phyloP scores from a whole-genome alignment of 64 coral and sea anemone genomes.

The Pachyseris speciosa region DNA sequence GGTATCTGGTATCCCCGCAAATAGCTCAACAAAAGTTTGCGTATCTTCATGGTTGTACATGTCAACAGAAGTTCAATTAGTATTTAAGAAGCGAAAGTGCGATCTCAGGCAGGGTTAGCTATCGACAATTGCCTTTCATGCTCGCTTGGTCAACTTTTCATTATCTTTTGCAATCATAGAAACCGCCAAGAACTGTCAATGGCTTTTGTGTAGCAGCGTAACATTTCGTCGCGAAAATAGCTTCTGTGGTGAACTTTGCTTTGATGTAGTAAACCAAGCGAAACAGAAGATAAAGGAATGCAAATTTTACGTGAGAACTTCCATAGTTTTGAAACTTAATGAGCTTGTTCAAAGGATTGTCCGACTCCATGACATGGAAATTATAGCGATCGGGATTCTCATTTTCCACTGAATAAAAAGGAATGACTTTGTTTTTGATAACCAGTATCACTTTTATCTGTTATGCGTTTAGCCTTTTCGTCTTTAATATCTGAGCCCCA shows the following conservation, averaged over 20 bases:
- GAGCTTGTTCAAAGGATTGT: not conserved
- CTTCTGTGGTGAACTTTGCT: not conserved
- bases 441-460: too few relatives aligned
- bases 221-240: not conserved
- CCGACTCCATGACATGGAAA: not conserved
- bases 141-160: not conserved
- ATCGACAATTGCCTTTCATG: not conserved
- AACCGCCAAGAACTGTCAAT: not conserved
- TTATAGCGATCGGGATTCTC: not conserved
- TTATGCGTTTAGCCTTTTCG: too few relatives aligned
- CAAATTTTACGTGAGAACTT: slow-evolving; percentile 56
- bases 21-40: not conserved
- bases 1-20: not conserved
- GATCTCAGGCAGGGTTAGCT: too few relatives aligned
- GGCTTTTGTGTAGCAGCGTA: not conserved
- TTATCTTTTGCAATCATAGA: too few relatives aligned
- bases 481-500: too few relatives aligned
- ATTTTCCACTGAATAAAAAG: not conserved
- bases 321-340: slow-evolving; percentile 19
- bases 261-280: not conserved
- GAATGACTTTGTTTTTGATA: not conserved
- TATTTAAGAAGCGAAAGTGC: too few relatives aligned
- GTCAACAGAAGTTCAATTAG: too few relatives aligned
- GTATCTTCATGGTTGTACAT: not conserved
- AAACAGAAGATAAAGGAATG: not conserved